Evolutionary conservation across 2,888 invertebrate genomes (phyloP).

Genomic region (Drosophila aldrichi): DNA sequence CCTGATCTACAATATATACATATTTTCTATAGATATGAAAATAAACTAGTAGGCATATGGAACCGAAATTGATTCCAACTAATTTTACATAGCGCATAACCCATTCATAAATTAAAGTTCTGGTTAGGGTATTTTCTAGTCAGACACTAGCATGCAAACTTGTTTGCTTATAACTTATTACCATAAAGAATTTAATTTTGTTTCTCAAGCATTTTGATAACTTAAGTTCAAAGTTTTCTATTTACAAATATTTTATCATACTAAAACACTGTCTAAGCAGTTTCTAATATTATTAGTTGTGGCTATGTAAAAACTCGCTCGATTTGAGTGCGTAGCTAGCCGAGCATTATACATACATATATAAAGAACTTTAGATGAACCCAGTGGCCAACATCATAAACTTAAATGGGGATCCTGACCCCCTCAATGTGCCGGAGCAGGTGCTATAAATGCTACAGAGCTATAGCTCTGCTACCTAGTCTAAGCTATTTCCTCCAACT

Average conservation of each 20-base stretch:
- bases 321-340: background rate
- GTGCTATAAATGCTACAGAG: slow-evolving; percentile 34
- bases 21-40: no score
- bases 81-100: no score
- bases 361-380: slow-evolving; percentile 1
- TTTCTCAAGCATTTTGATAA: background rate
- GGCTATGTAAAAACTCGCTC: background rate
- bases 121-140: background rate
- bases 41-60: no score
- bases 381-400: background rate
- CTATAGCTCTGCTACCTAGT: slow-evolving; percentile 18
- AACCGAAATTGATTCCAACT: no score
- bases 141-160: background rate
- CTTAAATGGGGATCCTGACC: slow-evolving; percentile 30
- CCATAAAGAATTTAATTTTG: background rate
- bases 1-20: no score
- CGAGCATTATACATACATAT: no score
- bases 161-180: background rate
- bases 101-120: no score
- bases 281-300: background rate
- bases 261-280: background rate
- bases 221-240: background rate
- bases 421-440: background rate
- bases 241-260: background rate
- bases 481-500: background rate